A percentile compares a stretch with the other conserved stretches of the same genome.
These are phyloP conservation scores for Ceyx melanurus DNA, from an alignment of 2,113 vertebrate genomes.

Conservation along the genomic window DNA sequence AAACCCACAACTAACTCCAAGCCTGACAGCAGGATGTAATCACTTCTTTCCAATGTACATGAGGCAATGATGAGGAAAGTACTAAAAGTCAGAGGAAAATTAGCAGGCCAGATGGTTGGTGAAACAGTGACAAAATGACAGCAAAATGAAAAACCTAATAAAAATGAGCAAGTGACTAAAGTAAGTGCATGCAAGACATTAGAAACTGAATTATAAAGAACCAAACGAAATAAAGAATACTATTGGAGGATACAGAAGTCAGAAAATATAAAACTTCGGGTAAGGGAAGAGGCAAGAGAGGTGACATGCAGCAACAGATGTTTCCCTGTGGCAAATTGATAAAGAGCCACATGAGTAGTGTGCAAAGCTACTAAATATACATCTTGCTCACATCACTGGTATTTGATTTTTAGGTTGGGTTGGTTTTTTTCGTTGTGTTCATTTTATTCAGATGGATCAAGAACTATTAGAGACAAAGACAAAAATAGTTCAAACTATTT, in stretches of 20 bases:
- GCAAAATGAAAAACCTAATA: constrained; percentile 37
- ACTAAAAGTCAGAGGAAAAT: constrained; percentile 47
- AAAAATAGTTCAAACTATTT: neutral
- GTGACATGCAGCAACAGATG: constrained; percentile 44
- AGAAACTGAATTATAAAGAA: constrained; percentile 10
- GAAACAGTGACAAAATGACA: constrained; percentile 52
- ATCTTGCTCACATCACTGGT: neutral
- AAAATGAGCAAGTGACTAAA: constrained; percentile 47
- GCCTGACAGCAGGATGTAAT: constrained; percentile 41
- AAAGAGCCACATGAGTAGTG: neutral
- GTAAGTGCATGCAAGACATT: neutral
- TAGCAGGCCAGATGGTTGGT: constrained; percentile 51
- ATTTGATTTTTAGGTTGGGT: neutral
- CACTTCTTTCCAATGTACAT: constrained; percentile 31
- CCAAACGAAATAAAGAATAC: neutral
- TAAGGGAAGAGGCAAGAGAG: neutral
- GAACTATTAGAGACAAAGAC: neutral
- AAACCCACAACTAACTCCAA: neutral
- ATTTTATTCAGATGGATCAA: neutral
- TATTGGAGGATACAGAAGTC: neutral
- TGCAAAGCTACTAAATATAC: neutral
- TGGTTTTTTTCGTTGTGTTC: too few relatives aligned
- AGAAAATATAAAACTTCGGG: neutral
- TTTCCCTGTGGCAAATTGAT: constrained; percentile 28
- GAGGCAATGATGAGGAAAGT: constrained; percentile 45